Percentiles rank a stretch among this genome's conserved stretches.
These are phyloP conservation scores for Hypsopygia costalis DNA, from an alignment of 2,888 invertebrate species.

Conservation along the genomic window DNA sequence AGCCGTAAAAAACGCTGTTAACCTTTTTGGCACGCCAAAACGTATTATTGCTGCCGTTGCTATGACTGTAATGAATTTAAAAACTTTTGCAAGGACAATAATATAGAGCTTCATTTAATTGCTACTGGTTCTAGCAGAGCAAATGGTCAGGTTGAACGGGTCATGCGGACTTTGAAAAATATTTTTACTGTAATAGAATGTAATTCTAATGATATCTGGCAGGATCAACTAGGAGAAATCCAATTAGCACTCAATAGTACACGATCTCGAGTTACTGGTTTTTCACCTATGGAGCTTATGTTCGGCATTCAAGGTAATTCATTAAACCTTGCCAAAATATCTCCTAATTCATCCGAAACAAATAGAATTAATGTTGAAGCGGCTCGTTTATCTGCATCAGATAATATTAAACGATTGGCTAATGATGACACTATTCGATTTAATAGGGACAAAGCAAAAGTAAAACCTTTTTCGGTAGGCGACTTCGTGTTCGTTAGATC, in stretches of 20 bases:
- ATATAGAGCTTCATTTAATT: constrained; percentile 7
- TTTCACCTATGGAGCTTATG: constrained; percentile 6
- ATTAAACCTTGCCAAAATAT: not conserved
- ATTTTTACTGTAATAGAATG: not conserved
- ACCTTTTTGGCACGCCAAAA: not conserved
- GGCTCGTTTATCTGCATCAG: not conserved
- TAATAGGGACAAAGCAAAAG: not conserved
- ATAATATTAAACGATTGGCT: not conserved
- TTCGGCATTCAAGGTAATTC: constrained; percentile 1
- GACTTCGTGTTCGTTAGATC: constrained; percentile 8
- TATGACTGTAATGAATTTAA: constrained; percentile 6
- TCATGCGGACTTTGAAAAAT: too few species aligned
- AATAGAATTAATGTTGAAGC: not conserved
- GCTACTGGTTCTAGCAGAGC: too few species aligned
- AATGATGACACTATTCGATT: not conserved
- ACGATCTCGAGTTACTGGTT: constrained; percentile 4
- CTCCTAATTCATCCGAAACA: not conserved
- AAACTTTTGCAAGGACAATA: constrained; percentile 3
- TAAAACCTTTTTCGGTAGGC: constrained; percentile 2
- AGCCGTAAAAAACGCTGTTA: not conserved
- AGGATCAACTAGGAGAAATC: constrained; percentile 1
- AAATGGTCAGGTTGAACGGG: constrained; percentile 12
- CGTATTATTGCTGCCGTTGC: constrained; percentile 9
- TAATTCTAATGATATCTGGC: not conserved
- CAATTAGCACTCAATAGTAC: constrained; percentile 6